phyloP scores from a whole-genome alignment of 2,888 invertebrate genomes.

The Operophtera brumata region DNA sequence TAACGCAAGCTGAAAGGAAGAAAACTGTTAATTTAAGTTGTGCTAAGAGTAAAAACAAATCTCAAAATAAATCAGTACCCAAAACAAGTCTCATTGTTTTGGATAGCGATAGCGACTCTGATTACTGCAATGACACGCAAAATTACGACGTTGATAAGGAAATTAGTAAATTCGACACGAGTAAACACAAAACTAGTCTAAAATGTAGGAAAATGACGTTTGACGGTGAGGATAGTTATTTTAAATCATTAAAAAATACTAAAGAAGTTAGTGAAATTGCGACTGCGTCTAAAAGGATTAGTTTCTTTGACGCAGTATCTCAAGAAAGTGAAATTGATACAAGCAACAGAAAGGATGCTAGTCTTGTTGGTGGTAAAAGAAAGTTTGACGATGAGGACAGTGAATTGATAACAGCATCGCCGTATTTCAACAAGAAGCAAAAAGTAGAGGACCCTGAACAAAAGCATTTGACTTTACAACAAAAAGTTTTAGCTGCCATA shows the following conservation, averaged over 20 bases:
- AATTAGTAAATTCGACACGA: slow-evolving; percentile 20
- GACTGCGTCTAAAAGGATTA: slow-evolving; percentile 7
- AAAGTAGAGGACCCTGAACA: slow-evolving; percentile 45
- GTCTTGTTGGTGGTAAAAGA: slow-evolving; percentile 28
- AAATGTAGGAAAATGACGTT: slow-evolving; percentile 1
- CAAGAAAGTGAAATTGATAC: slow-evolving; percentile 31
- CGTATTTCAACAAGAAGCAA: slow-evolving; percentile 65
- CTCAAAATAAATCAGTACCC: slow-evolving; percentile 26
- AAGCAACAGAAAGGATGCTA: slow-evolving; percentile 1
- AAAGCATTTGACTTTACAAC: slow-evolving; percentile 53
- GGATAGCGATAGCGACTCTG: slow-evolving; percentile 66
- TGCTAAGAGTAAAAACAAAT: slow-evolving; percentile 18
- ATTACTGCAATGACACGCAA: slow-evolving; percentile 44
- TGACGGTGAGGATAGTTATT: not conserved
- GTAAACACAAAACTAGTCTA: slow-evolving; percentile 11
- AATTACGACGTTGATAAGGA: slow-evolving; percentile 43
- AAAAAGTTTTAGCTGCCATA: slow-evolving; percentile 59
- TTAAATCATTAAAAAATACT: not conserved
- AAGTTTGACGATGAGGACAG: slow-evolving; percentile 50
- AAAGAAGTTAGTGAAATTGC: not conserved
- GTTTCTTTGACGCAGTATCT: slow-evolving; percentile 11
- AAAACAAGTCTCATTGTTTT: slow-evolving; percentile 54
- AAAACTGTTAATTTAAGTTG: slow-evolving; percentile 31
- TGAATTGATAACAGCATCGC: slow-evolving; percentile 51
- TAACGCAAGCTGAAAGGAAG: slow-evolving; percentile 61